Percentiles rank a stretch among this genome's conserved stretches.
These are phyloP conservation scores for Paragorgia papillata DNA, from an alignment of 92 coral and sea anemone species.

Conservation along the genomic window DNA sequence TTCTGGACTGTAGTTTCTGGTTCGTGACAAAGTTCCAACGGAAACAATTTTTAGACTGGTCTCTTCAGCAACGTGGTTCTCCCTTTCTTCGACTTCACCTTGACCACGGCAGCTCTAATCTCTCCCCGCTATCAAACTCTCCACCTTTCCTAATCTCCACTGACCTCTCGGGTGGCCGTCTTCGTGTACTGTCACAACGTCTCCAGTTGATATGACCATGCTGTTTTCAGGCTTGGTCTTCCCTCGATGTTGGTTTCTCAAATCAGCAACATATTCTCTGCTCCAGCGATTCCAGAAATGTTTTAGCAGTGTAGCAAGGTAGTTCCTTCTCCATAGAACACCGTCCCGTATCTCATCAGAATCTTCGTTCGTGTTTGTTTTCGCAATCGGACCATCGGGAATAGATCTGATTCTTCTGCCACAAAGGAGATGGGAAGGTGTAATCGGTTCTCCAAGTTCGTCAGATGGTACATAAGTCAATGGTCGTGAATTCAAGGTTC, in stretches of 20 bases:
- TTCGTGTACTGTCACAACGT: conserved; percentile 43
- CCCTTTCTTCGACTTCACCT: no score
- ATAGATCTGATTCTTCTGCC: conserved; percentile 37
- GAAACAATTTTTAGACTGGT: no score
- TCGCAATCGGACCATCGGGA: no score
- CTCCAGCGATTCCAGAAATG: conserved; percentile 41
- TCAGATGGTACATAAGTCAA: conserved; percentile 9
- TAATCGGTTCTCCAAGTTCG: conserved; percentile 6
- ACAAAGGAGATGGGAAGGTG: conserved; percentile 6
- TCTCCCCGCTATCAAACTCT: conserved; percentile 19
- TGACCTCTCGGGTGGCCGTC: conserved; percentile 30
- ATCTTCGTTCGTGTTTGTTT: not conserved
- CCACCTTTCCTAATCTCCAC: conserved; percentile 32
- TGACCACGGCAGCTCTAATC: no score
- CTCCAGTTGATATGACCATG: conserved; percentile 1
- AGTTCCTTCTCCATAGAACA: conserved; percentile 10
- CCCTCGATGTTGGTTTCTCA: conserved; percentile 12
- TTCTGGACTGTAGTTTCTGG: no score
- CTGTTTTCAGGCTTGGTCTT: not conserved
- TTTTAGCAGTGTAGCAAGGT: conserved; percentile 28
- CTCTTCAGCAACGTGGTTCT: no score
- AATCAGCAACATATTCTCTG: conserved; percentile 26
- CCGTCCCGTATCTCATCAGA: conserved; percentile 1
- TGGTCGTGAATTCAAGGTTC: not conserved
- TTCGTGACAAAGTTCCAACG: no score